A percentile compares a stretch with the other conserved stretches of the same genome.
phyloP scores from a whole-genome alignment of 2,888 invertebrate genomes.

The Athripsodes cinereus region DNA sequence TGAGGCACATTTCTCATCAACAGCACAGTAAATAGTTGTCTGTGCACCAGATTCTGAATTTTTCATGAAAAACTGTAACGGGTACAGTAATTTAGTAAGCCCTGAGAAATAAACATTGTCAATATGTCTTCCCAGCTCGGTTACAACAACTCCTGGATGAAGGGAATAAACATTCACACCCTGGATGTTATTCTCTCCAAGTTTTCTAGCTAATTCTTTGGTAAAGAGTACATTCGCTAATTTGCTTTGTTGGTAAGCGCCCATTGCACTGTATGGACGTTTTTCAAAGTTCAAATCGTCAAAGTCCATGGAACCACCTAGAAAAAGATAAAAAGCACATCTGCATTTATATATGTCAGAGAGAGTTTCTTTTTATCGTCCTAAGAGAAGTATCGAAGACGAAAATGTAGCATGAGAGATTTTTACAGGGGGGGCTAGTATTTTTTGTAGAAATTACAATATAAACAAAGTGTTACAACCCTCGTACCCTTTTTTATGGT shows the following conservation, averaged over 20 bases:
- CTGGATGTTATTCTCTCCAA: conserved; percentile 46
- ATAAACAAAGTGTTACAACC: too few species aligned
- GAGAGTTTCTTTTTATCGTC: too few species aligned
- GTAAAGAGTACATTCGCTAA: conserved; percentile 72
- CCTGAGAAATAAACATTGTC: conserved; percentile 47
- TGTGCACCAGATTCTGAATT: conserved; percentile 64
- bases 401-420: too few species aligned
- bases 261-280: conserved; percentile 54
- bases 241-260: conserved; percentile 73
- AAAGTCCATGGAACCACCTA: conserved; percentile 45
- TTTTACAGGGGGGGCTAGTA: too few species aligned
- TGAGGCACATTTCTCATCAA: conserved; percentile 57
- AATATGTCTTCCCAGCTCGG: conserved; percentile 65
- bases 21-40: conserved; percentile 66
- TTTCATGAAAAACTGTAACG: conserved; percentile 47
- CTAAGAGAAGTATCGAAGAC: too few species aligned
- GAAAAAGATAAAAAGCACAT: neutral
- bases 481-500: too few species aligned
- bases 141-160: conserved; percentile 70
- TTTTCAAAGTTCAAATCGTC: conserved; percentile 67
- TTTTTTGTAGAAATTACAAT: too few species aligned
- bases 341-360: too few species aligned
- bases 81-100: conserved; percentile 37
- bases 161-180: conserved; percentile 63
- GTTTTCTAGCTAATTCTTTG: conserved; percentile 55